These are phyloP conservation scores for Amphibalanus amphitrite DNA, from an alignment of 1,140 invertebrate species.

Conservation along the genomic window DNA sequence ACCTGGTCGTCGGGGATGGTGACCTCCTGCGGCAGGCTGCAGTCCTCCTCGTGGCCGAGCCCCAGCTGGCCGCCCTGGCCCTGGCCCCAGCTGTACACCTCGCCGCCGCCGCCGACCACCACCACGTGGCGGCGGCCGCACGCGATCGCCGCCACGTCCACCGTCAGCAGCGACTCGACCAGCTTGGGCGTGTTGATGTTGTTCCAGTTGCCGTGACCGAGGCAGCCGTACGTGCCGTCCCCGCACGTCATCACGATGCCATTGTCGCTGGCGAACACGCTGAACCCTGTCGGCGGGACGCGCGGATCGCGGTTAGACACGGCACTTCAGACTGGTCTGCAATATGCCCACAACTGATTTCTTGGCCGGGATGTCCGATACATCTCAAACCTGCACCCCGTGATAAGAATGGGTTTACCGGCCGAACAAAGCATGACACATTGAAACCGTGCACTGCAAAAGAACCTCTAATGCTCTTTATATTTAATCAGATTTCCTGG, in stretches of 20 bases:
- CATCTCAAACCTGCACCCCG: no score
- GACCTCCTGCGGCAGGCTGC: constrained; percentile 31
- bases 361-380: no score
- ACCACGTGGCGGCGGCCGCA: constrained; percentile 48
- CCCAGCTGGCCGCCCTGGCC: constrained; percentile 44
- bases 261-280: constrained; percentile 44
- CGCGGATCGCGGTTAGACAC: no score
- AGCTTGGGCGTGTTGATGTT: constrained; percentile 40
- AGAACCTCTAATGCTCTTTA: no score
- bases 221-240: constrained; percentile 39
- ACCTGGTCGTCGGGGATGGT: constrained; percentile 30
- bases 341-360: no score
- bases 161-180: constrained; percentile 33
- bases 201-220: constrained; percentile 44
- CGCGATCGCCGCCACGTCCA: constrained; percentile 41
- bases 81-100: constrained; percentile 49
- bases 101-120: constrained; percentile 39
- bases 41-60: constrained; percentile 38
- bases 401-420: no score
- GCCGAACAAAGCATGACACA: no score
- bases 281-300: constrained; percentile 25
- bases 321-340: no score
- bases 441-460: no score
- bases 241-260: constrained; percentile 55
- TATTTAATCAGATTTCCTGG: no score